Conservation (phyloP, 2,888 invertebrate genomes). For the Troides oblongomaculatus region DNA sequence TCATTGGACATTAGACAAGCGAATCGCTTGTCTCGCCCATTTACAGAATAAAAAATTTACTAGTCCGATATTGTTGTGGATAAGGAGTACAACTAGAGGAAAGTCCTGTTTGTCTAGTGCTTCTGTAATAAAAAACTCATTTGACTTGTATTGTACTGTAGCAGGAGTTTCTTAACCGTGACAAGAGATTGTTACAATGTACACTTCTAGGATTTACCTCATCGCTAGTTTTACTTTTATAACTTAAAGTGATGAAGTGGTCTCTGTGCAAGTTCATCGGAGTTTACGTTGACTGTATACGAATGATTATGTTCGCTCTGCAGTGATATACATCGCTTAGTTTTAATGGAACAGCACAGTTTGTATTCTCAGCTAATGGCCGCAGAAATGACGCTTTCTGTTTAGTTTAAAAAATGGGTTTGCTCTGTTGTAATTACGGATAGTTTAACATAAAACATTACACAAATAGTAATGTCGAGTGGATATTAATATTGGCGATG, state of each 20-base stretch:
- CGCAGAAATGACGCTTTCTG: slow-evolving; percentile 50
- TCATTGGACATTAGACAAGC: no score
- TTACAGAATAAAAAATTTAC: no score
- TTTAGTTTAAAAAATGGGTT: slow-evolving; percentile 54
- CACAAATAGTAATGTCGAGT: not conserved
- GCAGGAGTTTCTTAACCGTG: slow-evolving; percentile 46
- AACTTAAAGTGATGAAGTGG: slow-evolving; percentile 73
- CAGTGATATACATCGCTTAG: slow-evolving; percentile 61
- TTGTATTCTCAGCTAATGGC: slow-evolving; percentile 70
- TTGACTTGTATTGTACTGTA: not conserved
- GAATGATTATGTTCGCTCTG: slow-evolving; percentile 68
- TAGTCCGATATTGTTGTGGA: no score
- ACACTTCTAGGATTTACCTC: slow-evolving; percentile 69
- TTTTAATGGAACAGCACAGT: slow-evolving; percentile 64
- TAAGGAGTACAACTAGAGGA: no score
- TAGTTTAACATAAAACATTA: not conserved
- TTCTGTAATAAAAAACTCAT: not conserved
- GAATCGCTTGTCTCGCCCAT: no score
- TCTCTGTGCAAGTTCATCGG: slow-evolving; percentile 54
- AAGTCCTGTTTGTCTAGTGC: not conserved
- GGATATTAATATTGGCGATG: not conserved
- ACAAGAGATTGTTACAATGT: slow-evolving; percentile 62
- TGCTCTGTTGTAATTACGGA: slow-evolving; percentile 30
- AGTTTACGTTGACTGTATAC: slow-evolving; percentile 66
- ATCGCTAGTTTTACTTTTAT: slow-evolving; percentile 72